A percentile compares a stretch with the other conserved stretches of the same genome.
Evolutionary conservation across 2,113 vertebrate genomes (phyloP).

Genomic region (Crypturellus undulatus): DNA sequence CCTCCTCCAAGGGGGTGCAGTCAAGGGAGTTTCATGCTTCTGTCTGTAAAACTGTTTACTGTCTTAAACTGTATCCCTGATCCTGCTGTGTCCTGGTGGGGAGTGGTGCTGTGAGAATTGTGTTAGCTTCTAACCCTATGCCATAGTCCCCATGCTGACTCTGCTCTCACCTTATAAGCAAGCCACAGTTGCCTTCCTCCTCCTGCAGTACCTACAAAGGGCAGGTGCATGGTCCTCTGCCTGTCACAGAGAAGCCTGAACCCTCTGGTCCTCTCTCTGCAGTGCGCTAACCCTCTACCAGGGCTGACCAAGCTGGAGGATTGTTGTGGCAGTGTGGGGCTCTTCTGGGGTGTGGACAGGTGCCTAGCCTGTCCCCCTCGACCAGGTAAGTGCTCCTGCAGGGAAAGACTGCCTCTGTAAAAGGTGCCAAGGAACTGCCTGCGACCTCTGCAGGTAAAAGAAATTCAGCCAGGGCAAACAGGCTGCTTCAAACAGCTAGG

Average conservation of each 20-base stretch:
- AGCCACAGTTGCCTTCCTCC: not conserved
- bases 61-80: not conserved
- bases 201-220: not conserved
- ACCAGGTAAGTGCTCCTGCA: slow-evolving; percentile 83
- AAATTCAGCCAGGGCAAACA: not conserved
- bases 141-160: not conserved
- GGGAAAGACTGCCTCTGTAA: not conserved
- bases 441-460: rapidly evolving
- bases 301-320: slow-evolving; percentile 91
- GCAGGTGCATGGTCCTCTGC: not conserved
- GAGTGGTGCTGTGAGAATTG: not conserved
- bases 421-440: rapidly evolving
- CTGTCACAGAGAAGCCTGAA: not conserved
- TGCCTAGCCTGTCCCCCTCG: slow-evolving; percentile 90
- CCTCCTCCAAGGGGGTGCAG: not conserved
- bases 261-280: slow-evolving; percentile 37
- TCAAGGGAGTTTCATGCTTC: not conserved
- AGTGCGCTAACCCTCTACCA: slow-evolving; percentile 91
- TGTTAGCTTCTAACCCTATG: not conserved
- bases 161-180: not conserved
- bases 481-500: rapidly evolving
- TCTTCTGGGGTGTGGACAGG: slow-evolving; percentile 89
- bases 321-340: slow-evolving; percentile 93
- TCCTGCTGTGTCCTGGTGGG: rapidly evolving
- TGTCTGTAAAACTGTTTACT: slow-evolving; percentile 22